Evolutionary conservation across 2,888 invertebrate species (phyloP).

Genomic region (Noctua comes): DNA sequence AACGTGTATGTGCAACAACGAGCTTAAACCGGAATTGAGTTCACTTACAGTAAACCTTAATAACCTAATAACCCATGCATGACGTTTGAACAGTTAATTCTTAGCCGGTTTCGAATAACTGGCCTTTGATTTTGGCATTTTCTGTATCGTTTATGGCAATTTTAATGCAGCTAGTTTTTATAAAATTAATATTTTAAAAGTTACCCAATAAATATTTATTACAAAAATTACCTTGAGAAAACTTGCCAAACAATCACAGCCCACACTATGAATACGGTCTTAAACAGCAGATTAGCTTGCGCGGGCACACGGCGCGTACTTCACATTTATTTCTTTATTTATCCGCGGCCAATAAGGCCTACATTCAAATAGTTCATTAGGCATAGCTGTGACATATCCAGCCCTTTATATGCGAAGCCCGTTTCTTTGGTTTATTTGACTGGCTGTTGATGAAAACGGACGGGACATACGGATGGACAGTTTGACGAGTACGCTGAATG

Average conservation of each 20-base stretch:
- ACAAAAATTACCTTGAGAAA: constrained; percentile 6
- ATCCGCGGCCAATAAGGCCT: constrained; percentile 84
- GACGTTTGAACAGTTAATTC: neutral
- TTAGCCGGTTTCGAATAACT: neutral
- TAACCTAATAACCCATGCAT: no score
- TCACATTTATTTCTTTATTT: constrained; percentile 87
- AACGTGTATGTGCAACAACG: no score
- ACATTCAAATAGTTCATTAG: constrained; percentile 90
- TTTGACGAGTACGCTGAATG: constrained; percentile 26
- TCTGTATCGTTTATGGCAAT: neutral
- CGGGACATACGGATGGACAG: constrained; percentile 68
- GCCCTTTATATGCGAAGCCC: constrained; percentile 84
- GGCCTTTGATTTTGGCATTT: neutral
- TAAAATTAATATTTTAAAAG: neutral
- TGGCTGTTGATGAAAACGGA: constrained; percentile 79
- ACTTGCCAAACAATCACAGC: neutral
- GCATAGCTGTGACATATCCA: constrained; percentile 77
- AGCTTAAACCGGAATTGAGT: neutral
- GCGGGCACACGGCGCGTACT: constrained; percentile 76
- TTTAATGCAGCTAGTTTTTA: neutral
- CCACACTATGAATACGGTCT: constrained; percentile 73
- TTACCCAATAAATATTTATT: neutral
- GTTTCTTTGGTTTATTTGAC: constrained; percentile 82
- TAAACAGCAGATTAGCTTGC: constrained; percentile 86
- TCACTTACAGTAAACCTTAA: neutral